Evolutionary conservation across 2,888 invertebrate genomes (phyloP), one percentile per base, ranked within the genome.

Genomic region (Oxytorus armatus): DNA sequence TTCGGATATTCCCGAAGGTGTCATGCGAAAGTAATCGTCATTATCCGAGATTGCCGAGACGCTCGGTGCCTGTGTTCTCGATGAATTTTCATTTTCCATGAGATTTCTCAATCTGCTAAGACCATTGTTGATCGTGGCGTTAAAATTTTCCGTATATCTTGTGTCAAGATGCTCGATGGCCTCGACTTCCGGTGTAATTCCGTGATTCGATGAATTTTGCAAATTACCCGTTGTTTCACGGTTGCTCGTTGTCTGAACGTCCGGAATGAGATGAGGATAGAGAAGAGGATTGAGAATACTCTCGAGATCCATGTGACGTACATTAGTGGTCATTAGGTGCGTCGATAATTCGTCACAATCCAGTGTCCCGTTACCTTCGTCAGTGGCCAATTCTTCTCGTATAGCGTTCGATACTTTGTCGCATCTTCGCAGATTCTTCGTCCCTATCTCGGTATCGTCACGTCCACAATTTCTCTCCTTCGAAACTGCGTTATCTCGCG

Each of bases 261-360:
- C 89, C 7, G 90, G 88, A n/a, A 89, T 75, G 18, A 92, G 82
- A 79, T 90, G 89, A 25, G 87, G 87, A 82, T 92, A 92, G 4
- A 92, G 82, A 5, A 90, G 82, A 10, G 92, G 91, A 85, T 91
- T 91, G 8, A 91, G 86, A 63, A 90, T 88, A 47, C 82, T 86
- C 53, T 89, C 87, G 3, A 85, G 70, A 74, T 87, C 86, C 86
- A 88, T 88, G 23, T 90, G 89, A n/a, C 89, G 90, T 76, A 89
- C 82, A 61, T 90, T 90, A 0, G 90, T 87, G 7, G 88, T 83
- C 68, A 91, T 86, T 5, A 90, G 81, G 69, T 89, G 88, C 10
- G 86, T 84, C 16, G 90, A 87, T 21, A 91, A 83, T 21, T 89
- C 89, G 57, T 91, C 91, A 53, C 81, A 88, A 4, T 88, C 86